These are phyloP conservation scores for Pao palembangensis DNA, from an alignment of 2,113 vertebrate species.

Conservation along the genomic window DNA sequence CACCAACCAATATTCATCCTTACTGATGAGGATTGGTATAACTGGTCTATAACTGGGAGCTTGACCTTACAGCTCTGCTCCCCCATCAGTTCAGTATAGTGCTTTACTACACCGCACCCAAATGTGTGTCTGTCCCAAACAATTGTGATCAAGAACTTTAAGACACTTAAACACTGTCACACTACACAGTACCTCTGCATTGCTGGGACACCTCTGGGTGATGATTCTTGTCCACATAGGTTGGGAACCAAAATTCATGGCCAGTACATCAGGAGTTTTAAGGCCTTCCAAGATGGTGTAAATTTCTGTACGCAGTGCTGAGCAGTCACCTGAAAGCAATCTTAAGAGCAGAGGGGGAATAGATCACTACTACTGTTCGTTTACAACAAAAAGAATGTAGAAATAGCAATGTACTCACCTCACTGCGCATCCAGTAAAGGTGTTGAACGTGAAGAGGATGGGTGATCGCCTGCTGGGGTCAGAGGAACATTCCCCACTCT, in stretches of 20 bases:
- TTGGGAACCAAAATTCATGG: constrained; percentile 66
- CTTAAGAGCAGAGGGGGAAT: constrained; percentile 35
- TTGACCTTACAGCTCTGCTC: no score
- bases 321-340: constrained; percentile 52
- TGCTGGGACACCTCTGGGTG: constrained; percentile 52
- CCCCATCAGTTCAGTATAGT: no score
- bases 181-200: constrained; percentile 39
- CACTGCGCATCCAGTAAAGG: constrained; percentile 69
- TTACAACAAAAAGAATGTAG: not conserved
- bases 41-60: no score
- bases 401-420: constrained; percentile 40
- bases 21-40: no score
- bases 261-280: constrained; percentile 54
- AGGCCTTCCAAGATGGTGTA: constrained; percentile 59
- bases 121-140: no score
- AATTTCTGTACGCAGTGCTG: constrained; percentile 61
- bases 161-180: not conserved
- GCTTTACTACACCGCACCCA: no score
- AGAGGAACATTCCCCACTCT: constrained; percentile 55
- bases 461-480: constrained; percentile 26
- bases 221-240: constrained; percentile 65
- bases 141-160: no score
- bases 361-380: not conserved
- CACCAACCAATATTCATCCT: no score
- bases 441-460: constrained; percentile 68